Evolutionary conservation across 2,113 vertebrate species (phyloP), one percentile per base, ranked within the genome.

Genomic region (Naja naja): DNA sequence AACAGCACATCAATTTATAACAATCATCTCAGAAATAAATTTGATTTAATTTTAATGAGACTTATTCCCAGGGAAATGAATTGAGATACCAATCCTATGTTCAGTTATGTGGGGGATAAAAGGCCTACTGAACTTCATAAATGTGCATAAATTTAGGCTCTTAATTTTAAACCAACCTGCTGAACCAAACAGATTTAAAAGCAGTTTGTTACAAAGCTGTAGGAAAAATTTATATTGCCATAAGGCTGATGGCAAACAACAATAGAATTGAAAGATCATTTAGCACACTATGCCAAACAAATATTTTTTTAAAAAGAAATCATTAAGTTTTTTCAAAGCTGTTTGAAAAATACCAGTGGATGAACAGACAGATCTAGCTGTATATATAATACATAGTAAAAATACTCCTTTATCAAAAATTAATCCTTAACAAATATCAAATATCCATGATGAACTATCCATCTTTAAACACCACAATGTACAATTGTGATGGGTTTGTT

Each of bases 91-190:
- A 81, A 8, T 6, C 69, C n/a, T 39, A 39, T 39, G 69, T 39
- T 74, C n/a, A 74, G 69, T 74, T 39, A 39, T 20, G n/a, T 74
- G 69, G 27, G 9, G 16, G 3, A 6, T 39, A 69, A 39, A 39
- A 74, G n/a, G 16, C 2, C 1, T 16, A 74, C 7, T 39, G 16
- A 39, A 74, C 5, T 34, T 7, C 5, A 39, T 74, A 74, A n/a
- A 74, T 34, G 14, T 74, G 69, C 69, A 34, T 74, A 74, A 74
- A 74, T 74, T 74, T 74, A 18, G n/a, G 69, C n/a, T 74, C 25
- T 45, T 93, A 5, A 93, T 94, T 81, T 69, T 90, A 94, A 18
- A 5, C 56, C 94, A 94, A 34, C 45, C 91, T 95, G 92, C 91
- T 16, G 18, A 93, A 16, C n/a, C 88, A 95, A 20, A 90, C 12